A percentile compares a stretch with the other conserved stretches of the same genome.
phyloP scores from a whole-genome alignment of 2,888 invertebrate genomes.

The Melieria picta region DNA sequence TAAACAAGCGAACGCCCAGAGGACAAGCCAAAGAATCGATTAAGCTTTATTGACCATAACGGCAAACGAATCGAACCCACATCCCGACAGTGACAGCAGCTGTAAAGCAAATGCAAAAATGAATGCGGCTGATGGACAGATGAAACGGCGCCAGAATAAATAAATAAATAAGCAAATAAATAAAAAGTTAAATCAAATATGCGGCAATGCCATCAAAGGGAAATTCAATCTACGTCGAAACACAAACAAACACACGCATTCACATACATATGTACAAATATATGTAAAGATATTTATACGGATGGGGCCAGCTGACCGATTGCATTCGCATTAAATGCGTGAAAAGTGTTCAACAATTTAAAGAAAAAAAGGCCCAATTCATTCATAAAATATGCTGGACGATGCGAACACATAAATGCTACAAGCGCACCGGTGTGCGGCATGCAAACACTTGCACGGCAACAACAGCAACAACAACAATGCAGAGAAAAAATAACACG shows the following conservation, averaged over 20 bases:
- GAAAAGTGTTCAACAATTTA: constrained; percentile 45
- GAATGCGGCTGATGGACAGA: constrained; percentile 5
- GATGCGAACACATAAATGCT: constrained; percentile 35
- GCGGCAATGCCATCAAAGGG: constrained; percentile 1
- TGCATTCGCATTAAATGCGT: background rate
- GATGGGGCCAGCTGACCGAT: background rate
- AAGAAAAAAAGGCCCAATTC: constrained; percentile 46
- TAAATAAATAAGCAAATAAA: constrained; percentile 11
- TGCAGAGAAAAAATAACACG: background rate
- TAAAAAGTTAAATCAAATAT: constrained; percentile 5
- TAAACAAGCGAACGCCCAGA: background rate
- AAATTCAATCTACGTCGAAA: background rate
- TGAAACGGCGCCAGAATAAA: constrained; percentile 12
- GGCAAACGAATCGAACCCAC: background rate
- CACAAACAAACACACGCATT: constrained; percentile 33
- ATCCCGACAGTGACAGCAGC: constrained; percentile 8
- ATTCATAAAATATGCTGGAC: constrained; percentile 58
- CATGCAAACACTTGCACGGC: constrained; percentile 22
- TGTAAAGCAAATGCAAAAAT: constrained; percentile 9
- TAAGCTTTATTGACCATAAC: constrained; percentile 33
- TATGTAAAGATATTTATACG: background rate
- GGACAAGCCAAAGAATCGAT: constrained; percentile 10
- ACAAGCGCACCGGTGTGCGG: too few relatives aligned
- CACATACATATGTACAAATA: constrained; percentile 7
- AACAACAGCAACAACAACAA: constrained; percentile 14